Base-by-base conservation (phyloP, 2,797 vertebrate genomes). In the Chromobotia macracanthus region DNA sequence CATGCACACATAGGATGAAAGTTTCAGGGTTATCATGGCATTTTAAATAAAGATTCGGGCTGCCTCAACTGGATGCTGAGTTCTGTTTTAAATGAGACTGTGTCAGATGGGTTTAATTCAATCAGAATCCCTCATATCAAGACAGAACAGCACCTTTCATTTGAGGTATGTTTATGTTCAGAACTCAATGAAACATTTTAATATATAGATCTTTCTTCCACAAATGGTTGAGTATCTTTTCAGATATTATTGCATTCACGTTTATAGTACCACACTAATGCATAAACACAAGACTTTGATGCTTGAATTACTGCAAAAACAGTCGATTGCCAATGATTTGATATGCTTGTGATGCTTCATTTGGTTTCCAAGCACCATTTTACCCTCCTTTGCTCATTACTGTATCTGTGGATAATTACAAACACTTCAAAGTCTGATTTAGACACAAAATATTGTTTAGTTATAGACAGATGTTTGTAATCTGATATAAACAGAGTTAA, bases 241-340 rank as follows among this genome's bases (percentile, higher is more conserved):
- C 3, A 69, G 19, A 51, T 51, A 31, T 70, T 78, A 63, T 78
- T 78, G 66, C 76, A 64, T 71, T 63, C 5, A 69, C 11, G 74
- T 51, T 56, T 76, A 28, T 66, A 76, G 74, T 50, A 50, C 51
- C 18, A 35, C 25, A 61, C n/a, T 16, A 18, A 77, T 38, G 66
- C 66, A 64, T 38, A 64, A 63, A 64, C 9, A 31, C 31, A n/a
- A 64, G 61, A 31, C 18, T 64, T 31, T 55, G 15, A n/a, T 11
- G 18, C 61, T 38, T n/a, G 28, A 60, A 25, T 60, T 31, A 23
- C 25, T 21, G 41, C 66, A 63, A 25, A 78, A 78, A 78, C 76
- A 71, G 76, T 53, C 67, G 10, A 63, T 41, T 4, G 56, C 75
- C 67, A 70, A 23, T n/a, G 72, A 25, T 72, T 23, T 21, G 35